Evolutionary conservation across 2,888 invertebrate genomes (phyloP).

Genomic region (Volucella inflata): DNA sequence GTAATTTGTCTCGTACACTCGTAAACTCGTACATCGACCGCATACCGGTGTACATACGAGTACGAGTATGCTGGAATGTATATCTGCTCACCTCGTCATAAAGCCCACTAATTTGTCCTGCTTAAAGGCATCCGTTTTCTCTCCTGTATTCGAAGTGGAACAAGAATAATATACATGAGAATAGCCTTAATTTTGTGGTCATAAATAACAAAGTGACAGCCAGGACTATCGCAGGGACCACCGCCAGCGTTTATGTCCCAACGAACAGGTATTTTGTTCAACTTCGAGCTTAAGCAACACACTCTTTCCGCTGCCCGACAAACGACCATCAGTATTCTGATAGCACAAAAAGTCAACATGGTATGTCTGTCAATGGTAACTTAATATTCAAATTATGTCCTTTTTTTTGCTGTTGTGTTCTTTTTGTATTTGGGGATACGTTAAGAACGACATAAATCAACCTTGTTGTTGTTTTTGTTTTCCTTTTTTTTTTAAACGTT

Average conservation of each 20-base stretch:
- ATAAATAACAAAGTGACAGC: conserved; percentile 76
- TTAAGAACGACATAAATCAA: conserved; percentile 72
- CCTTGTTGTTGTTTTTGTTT: conserved; percentile 60
- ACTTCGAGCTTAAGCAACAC: conserved; percentile 18
- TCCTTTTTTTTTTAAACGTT: conserved; percentile 8
- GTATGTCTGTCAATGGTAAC: conserved; percentile 75
- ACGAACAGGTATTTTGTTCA: conserved; percentile 37
- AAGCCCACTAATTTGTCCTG: conserved; percentile 76
- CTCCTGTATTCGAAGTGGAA: conserved; percentile 21
- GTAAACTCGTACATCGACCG: conserved; percentile 18
- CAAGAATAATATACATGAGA: conserved; percentile 75
- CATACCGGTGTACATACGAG: conserved; percentile 28
- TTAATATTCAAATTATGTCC: conserved; percentile 76
- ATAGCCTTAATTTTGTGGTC: conserved; percentile 75
- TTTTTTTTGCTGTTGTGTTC: conserved; percentile 45
- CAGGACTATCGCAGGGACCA: conserved; percentile 66
- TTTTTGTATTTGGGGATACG: conserved; percentile 59
- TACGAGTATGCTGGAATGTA: no score
- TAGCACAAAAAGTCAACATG: conserved; percentile 72
- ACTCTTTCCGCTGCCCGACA: conserved; percentile 26
- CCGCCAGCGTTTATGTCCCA: conserved; percentile 44
- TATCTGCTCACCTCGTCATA: conserved; percentile 65
- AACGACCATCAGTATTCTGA: conserved; percentile 70
- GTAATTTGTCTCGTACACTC: conserved; percentile 57
- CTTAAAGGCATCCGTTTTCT: conserved; percentile 63